Percentiles rank a stretch among this genome's conserved stretches.
These are phyloP conservation scores for Pelecanoides urinatrix DNA, from an alignment of 2,113 vertebrate species.

Conservation along the genomic window DNA sequence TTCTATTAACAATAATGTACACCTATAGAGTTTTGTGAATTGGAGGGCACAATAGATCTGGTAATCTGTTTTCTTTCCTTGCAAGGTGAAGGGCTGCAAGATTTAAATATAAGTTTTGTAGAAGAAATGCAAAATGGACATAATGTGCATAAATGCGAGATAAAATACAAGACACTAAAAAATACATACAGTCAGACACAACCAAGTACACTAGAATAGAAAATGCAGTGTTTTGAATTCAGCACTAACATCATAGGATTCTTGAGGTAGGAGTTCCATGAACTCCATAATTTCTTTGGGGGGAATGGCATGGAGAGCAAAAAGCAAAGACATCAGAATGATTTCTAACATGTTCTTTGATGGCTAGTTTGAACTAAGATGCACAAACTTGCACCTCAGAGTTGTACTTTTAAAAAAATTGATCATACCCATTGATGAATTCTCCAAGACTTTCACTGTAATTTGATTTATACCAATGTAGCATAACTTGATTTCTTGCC, in stretches of 20 bases:
- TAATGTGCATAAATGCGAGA: not conserved
- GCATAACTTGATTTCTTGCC: constrained; percentile 7
- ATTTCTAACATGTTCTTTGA: not conserved
- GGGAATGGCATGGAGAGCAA: not conserved
- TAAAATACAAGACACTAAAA: not conserved
- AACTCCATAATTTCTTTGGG: not conserved
- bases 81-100: not conserved
- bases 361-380: not conserved
- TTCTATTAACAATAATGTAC: not conserved
- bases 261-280: not conserved
- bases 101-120: not conserved
- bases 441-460: not conserved
- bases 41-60: not conserved
- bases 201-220: not conserved
- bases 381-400: not conserved
- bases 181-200: fast-evolving
- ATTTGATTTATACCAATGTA: constrained; percentile 13
- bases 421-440: not conserved
- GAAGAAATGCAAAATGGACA: not conserved
- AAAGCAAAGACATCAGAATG: not conserved
- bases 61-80: not conserved
- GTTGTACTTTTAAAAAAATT: not conserved
- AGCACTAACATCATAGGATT: not conserved
- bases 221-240: not conserved
- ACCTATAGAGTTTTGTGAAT: not conserved